Percentiles rank a stretch among this genome's conserved stretches.
These are phyloP conservation scores for Aphis craccivora DNA, from an alignment of 1,140 invertebrate species.

Conservation along the genomic window DNA sequence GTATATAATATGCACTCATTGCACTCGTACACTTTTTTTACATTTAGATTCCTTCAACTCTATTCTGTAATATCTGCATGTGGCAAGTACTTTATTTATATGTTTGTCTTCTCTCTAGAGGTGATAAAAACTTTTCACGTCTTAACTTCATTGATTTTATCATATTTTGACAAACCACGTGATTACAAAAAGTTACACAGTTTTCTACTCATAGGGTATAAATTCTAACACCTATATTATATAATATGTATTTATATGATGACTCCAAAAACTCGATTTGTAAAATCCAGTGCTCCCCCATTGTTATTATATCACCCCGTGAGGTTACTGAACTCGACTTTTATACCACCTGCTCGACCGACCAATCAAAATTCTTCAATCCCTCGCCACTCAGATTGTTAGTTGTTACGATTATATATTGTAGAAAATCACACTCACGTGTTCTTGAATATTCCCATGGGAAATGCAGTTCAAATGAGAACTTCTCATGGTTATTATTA, in stretches of 20 bases:
- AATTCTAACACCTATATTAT: background rate
- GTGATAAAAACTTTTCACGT: background rate
- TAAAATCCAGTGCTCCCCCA: background rate
- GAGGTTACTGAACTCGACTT: conserved; percentile 14
- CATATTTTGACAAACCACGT: background rate
- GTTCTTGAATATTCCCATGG: background rate
- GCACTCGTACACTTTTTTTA: background rate
- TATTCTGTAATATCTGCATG: background rate
- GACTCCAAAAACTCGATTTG: background rate
- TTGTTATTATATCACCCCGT: background rate
- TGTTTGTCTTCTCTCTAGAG: background rate
- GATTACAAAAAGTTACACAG: background rate
- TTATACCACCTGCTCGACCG: background rate
- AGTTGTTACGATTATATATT: background rate
- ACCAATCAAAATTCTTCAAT: background rate
- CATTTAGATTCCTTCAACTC: background rate
- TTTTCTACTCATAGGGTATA: background rate
- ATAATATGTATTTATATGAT: background rate
- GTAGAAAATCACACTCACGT: background rate
- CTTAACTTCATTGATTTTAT: conserved; percentile 1
- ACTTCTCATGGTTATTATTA: background rate
- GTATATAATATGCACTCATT: no score
- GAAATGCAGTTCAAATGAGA: background rate
- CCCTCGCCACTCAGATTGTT: background rate
- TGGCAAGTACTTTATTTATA: background rate